phyloP scores from a whole-genome alignment of 2,113 vertebrate genomes.

The Eurypyga helias region DNA sequence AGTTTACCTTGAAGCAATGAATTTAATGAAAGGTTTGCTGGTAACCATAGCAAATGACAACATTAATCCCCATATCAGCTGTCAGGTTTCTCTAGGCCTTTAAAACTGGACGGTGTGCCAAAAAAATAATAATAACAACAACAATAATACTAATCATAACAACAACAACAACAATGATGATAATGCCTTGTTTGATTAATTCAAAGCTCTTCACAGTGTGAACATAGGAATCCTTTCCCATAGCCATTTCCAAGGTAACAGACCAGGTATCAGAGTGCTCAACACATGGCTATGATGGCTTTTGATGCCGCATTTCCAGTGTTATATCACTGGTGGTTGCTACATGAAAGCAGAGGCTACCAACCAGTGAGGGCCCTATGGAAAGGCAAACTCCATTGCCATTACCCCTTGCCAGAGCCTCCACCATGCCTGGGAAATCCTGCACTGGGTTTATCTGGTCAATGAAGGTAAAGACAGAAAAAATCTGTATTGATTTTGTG shows the following conservation, averaged over 20 bases:
- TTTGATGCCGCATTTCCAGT: not conserved
- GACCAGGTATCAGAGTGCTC: not conserved
- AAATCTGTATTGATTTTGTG: not conserved
- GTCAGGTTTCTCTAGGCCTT: slow-evolving; percentile 21
- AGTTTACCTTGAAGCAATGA: slow-evolving; percentile 29
- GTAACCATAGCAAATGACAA: slow-evolving; percentile 45
- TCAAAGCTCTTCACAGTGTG: not conserved
- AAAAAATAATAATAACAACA: not conserved
- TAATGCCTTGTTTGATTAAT: not conserved
- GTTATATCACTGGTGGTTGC: not conserved
- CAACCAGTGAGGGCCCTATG: rapidly evolving
- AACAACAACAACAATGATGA: not conserved
- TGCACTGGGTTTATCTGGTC: not conserved
- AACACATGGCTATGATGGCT: not conserved
- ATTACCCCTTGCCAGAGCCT: not conserved
- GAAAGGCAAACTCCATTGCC: not conserved
- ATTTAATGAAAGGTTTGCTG: slow-evolving; percentile 41
- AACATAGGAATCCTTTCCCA: not conserved
- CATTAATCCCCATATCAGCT: slow-evolving; percentile 16
- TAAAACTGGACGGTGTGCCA: not conserved
- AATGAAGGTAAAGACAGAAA: not conserved
- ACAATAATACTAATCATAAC: not conserved
- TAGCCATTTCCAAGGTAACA: not conserved
- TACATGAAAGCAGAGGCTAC: not conserved
- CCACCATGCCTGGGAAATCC: not conserved